These are phyloP conservation scores for Columbina picui DNA, from an alignment of 2,113 vertebrate genomes.

Conservation along the genomic window DNA sequence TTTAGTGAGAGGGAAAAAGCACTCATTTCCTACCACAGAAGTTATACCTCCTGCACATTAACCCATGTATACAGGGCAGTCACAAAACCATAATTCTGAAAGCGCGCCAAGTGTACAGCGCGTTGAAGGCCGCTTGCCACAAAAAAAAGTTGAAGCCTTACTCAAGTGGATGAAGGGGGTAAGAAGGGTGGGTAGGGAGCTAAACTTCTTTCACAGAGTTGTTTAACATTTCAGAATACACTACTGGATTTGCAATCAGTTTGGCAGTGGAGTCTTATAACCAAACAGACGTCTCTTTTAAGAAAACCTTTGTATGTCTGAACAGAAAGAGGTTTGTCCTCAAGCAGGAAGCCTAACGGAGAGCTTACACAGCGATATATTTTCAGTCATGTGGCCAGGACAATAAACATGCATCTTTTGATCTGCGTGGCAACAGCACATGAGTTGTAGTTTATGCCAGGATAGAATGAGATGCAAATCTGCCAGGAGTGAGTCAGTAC, in stretches of 20 bases:
- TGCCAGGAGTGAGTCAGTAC: slow-evolving; percentile 69
- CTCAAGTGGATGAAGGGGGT: not conserved
- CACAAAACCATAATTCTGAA: not conserved
- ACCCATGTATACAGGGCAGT: rapidly evolving
- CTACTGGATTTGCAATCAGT: slow-evolving; percentile 71
- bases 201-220: slow-evolving; percentile 45
- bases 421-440: slow-evolving; percentile 62
- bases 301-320: slow-evolving; percentile 59
- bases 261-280: not conserved
- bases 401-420: slow-evolving; percentile 78
- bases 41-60: not conserved
- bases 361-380: slow-evolving; percentile 51
- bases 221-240: slow-evolving; percentile 53
- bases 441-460: slow-evolving; percentile 34
- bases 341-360: slow-evolving; percentile 61
- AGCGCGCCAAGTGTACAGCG: not conserved
- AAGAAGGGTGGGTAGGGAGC: not conserved
- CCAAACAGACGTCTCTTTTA: slow-evolving; percentile 61
- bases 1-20: slow-evolving; percentile 38
- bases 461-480: slow-evolving; percentile 69
- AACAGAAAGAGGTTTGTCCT: slow-evolving; percentile 78
- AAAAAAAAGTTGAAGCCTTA: not conserved
- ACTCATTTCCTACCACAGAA: slow-evolving; percentile 36
- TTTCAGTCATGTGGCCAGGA: slow-evolving; percentile 71
- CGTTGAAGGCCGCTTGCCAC: not conserved